Evolutionary conservation across 2,888 invertebrate genomes (phyloP), one percentile per base, ranked within the genome.

Genomic region (Neoascia interrupta): DNA sequence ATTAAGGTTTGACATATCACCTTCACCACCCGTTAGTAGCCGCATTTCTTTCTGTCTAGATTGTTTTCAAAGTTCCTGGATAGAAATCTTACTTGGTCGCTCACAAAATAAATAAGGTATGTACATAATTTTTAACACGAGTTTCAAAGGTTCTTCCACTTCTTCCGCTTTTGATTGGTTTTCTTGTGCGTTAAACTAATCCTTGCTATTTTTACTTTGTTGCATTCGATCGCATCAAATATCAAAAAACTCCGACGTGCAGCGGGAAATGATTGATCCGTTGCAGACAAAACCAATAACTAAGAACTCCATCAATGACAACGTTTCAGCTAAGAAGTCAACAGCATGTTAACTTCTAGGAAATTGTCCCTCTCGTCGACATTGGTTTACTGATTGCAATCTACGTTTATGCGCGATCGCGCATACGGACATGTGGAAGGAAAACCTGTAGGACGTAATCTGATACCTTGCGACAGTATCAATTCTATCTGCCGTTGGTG

Each of bases 391-490:
- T 47, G 61, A 61, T 43, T 75, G 75, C 28, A 43, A 31, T 31
- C 45, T 8, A 23, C 41, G 54, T 41, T 49, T 45, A 54, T 45
- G 39, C 49, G n/a, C n/a, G n/a, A n/a, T n/a, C n/a, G 54, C 15
- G 6, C 41, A 66, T 49, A 58, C n/a, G n/a, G n/a, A n/a, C 49
- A 37, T 51, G 31, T 31, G 41, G 26, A n/a, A n/a, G 60, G 43
- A 70, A 76, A 66, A 79, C 76, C 76, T 79, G 76, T 72, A 79
- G 60, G 54, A 53, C 60, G 76, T 64, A 79, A 79, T 66, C 41
- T 19, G 43, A 79, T 79, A 79, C 66, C 19, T 36, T 13, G 51
- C 58, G 43, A 69, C 34, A 58, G 51, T 76, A 76, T 76, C 75
- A 34, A 49, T 56, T 68, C 49, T 56, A 53, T 63, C 47, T 26